phyloP scores from a whole-genome alignment of 2,797 vertebrate genomes.

The Rhabdophis nuchalis region DNA sequence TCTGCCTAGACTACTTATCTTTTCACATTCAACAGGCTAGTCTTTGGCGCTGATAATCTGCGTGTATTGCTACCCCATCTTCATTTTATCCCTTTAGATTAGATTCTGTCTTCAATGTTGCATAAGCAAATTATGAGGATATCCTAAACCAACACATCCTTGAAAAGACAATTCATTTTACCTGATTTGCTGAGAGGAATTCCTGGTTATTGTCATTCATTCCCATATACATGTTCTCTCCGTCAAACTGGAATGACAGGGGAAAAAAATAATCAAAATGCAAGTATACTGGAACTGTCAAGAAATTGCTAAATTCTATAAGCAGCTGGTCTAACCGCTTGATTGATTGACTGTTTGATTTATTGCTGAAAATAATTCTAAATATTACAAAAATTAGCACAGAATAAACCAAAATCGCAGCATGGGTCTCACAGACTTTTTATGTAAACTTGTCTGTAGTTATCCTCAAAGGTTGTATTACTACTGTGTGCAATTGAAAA shows the following conservation, averaged over 20 bases:
- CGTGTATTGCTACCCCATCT: background rate
- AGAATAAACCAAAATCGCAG: background rate
- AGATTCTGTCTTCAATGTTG: background rate
- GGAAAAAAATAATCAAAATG: conserved; percentile 50
- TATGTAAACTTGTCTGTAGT: background rate
- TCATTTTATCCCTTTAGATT: background rate
- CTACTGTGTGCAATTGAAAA: background rate
- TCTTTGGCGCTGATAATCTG: background rate
- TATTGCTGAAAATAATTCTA: background rate
- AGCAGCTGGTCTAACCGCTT: background rate
- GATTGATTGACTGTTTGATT: background rate
- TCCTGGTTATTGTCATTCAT: conserved; percentile 97
- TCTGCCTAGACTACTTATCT: background rate
- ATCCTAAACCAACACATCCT: rapidly evolving
- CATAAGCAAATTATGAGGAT: background rate
- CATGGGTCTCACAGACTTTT: background rate
- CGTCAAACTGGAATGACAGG: conserved; percentile 89
- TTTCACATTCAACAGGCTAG: background rate
- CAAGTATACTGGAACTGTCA: background rate
- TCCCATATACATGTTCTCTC: conserved; percentile 95
- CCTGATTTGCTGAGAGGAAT: conserved; percentile 93
- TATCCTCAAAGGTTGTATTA: background rate
- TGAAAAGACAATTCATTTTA: conserved; percentile 61
- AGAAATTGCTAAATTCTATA: background rate
- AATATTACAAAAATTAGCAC: background rate